Base-by-base conservation (phyloP, 2,888 invertebrate species). In the Fabriciana adippe region DNA sequence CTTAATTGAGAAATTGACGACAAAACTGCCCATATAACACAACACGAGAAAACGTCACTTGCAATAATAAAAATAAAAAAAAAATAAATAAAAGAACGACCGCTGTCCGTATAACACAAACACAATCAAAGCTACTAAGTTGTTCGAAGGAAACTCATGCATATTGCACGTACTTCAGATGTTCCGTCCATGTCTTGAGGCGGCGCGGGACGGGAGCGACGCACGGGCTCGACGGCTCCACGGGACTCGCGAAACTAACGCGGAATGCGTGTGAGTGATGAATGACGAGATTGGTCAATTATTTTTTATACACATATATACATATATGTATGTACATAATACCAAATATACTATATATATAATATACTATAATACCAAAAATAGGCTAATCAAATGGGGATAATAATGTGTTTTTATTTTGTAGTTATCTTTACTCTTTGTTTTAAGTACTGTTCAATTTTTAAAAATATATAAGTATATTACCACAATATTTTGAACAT, bases 171-270 rank as follows among this genome's bases (percentile, higher is more conserved):
- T 91, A 91, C 91, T 91, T 91, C 80, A 89, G 77, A 72, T 87
- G 86, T 75, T 90, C 88, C 73, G 89, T 85, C 90, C 91, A 90
- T 67, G 82, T 86, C 87, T 91, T 90, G 84, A 88, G 83, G 73
- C 90, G 90, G 72, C 90, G 87, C 68, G 86, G 73, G 72, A 81
- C 78, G 71, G 76, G 76, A 73, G 73, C 80, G 72, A 78, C 71
- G 76, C 79, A 78, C 75, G 82, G 82, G 64, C 80, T 78, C 77
- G 75, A 79, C 78, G 77, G 69, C 76, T 75, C 75, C 76, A 74
- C 74, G 73, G 73, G 76, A 71, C 72, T 71, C 77, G 76, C 71
- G 76, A 77, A 74, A 77, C 86, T 85, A 80, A 71, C 79, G 81
- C 79, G 81, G 75, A 83, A 76, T 75, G 78, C 75, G 82, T 82